A percentile compares a stretch with the other conserved stretches of the same genome.
Evolutionary conservation across 2,888 invertebrate genomes (phyloP).

Genomic region (Aspidapion aeneum): DNA sequence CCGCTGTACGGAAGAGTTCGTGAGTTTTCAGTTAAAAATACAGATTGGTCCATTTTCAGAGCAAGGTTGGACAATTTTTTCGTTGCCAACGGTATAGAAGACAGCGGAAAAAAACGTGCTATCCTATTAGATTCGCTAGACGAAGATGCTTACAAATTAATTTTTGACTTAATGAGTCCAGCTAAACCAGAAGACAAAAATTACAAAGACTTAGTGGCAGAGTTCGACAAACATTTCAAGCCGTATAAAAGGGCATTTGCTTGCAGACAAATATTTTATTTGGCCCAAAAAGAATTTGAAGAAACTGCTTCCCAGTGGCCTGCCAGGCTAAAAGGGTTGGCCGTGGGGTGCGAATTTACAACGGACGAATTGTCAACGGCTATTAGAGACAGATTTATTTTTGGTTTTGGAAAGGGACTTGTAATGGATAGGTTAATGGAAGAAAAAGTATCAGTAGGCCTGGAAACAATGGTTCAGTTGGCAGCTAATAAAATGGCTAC

Average conservation of each 20-base stretch:
- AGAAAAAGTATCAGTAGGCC: conserved; percentile 14
- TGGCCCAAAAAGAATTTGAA: conserved; percentile 17
- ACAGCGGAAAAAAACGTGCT: background rate
- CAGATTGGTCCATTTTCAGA: background rate
- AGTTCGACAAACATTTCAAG: conserved; percentile 8
- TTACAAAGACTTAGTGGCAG: background rate
- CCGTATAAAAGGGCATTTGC: conserved; percentile 15
- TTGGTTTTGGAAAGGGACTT: conserved; percentile 20
- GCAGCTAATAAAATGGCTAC: conserved; percentile 15
- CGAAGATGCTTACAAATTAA: background rate
- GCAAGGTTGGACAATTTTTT: background rate
- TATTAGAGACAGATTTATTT: conserved; percentile 27
- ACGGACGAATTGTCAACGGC: conserved; percentile 11
- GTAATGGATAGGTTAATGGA: conserved; percentile 21
- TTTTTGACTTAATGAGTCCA: conserved; percentile 9
- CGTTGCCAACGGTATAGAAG: background rate
- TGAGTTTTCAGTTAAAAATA: background rate
- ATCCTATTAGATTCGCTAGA: background rate
- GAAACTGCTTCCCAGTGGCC: conserved; percentile 28
- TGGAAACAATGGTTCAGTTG: conserved; percentile 9
- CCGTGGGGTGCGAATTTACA: conserved; percentile 27
- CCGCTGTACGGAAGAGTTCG: background rate
- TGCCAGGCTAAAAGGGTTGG: conserved; percentile 22
- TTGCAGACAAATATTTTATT: conserved; percentile 27
- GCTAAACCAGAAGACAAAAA: conserved; percentile 10